Conservation (phyloP, 2,888 invertebrate species). For the Chrysodeixis includens region DNA sequence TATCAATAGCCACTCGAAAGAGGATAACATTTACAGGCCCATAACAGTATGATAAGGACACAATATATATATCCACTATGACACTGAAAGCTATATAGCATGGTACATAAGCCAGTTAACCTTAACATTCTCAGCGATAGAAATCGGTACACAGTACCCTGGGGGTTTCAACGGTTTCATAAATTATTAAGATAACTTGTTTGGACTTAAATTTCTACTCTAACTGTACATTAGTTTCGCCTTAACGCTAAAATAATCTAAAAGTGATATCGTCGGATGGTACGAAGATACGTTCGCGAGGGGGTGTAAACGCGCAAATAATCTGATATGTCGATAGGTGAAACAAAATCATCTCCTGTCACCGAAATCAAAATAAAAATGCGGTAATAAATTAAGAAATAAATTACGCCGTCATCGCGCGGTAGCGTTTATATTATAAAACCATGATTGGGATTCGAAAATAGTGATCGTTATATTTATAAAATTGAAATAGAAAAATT, state of each 20-base stretch:
- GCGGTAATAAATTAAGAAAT: conserved; percentile 78
- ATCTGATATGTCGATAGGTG: conserved; percentile 84
- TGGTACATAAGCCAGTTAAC: conserved; percentile 81
- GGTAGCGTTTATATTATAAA: conserved; percentile 75
- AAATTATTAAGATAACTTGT: conserved; percentile 86
- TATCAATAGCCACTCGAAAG: conserved; percentile 71
- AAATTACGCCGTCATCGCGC: conserved; percentile 80
- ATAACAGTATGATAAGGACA: conserved; percentile 74
- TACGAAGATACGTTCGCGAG: conserved; percentile 75
- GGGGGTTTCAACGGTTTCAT: conserved; percentile 82
- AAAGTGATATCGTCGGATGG: conserved; percentile 86
- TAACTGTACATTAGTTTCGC: conserved; percentile 90
- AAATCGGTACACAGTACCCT: conserved; percentile 84
- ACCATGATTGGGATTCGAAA: conserved; percentile 79
- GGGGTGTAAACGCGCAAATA: conserved; percentile 80
- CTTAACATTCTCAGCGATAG: conserved; percentile 77
- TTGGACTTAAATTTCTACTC: conserved; percentile 89
- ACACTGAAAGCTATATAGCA: conserved; percentile 85
- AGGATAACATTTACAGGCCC: conserved; percentile 69
- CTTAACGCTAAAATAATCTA: conserved; percentile 90
- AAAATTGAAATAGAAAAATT: conserved; percentile 75
- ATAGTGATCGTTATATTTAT: conserved; percentile 70
- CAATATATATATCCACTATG: conserved; percentile 81
- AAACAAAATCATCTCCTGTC: conserved; percentile 76
- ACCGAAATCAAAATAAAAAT: conserved; percentile 75